Evolutionary conservation across 2,888 invertebrate genomes (phyloP).

Genomic region (Atethmia centrago): DNA sequence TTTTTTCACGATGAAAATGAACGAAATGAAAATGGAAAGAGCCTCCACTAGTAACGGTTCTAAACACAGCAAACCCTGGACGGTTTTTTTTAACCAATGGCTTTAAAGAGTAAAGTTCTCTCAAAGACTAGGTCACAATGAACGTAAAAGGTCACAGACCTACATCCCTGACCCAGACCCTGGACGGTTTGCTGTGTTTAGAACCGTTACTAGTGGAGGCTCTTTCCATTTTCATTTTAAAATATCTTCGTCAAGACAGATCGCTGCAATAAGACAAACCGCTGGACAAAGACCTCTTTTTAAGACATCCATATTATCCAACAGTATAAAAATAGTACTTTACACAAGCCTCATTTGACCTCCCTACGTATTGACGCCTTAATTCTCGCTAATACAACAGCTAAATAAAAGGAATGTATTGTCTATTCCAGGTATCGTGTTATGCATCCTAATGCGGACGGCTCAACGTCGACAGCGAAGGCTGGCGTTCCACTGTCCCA

Average conservation of each 20-base stretch:
- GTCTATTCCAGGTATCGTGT: slow-evolving; percentile 89
- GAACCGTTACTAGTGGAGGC: background rate
- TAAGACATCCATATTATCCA: background rate
- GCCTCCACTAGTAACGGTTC: too few relatives aligned
- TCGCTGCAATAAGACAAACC: background rate
- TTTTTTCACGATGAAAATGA: too few relatives aligned
- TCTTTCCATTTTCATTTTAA: background rate
- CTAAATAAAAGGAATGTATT: slow-evolving; percentile 42
- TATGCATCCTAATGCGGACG: slow-evolving; percentile 92
- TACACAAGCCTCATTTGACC: slow-evolving; percentile 32
- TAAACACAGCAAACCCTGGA: too few relatives aligned
- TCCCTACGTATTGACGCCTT: slow-evolving; percentile 28
- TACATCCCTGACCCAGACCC: too few relatives aligned
- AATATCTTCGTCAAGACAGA: background rate
- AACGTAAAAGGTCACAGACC: too few relatives aligned
- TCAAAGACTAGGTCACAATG: too few relatives aligned
- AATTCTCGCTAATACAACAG: slow-evolving; percentile 23
- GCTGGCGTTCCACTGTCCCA: slow-evolving; percentile 94
- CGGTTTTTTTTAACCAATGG: too few relatives aligned
- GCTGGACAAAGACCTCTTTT: slow-evolving; percentile 3
- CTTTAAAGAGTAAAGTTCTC: too few relatives aligned
- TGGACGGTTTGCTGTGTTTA: background rate
- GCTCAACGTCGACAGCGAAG: slow-evolving; percentile 92
- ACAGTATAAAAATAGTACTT: background rate
- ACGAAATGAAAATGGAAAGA: too few relatives aligned